Evolutionary conservation across 92 coral and sea anemone genomes (phyloP), one percentile per base, ranked within the genome.

Genomic region (Porites rus): DNA sequence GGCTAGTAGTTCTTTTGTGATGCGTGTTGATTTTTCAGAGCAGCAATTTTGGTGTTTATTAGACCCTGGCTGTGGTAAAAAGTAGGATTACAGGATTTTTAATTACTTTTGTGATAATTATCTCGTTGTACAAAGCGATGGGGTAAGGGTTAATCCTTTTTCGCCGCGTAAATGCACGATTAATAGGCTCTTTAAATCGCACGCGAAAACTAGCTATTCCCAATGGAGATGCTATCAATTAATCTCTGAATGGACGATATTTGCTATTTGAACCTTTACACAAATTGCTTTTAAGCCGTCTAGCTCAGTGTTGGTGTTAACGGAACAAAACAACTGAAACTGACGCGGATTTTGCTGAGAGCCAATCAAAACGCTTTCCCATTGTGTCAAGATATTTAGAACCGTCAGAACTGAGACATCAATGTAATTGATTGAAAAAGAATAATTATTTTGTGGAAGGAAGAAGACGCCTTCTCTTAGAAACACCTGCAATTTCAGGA

Each of bases 361-460:
- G 52, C 83, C 76, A 68, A 85, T 85, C 70, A 85, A 52, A 68
- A 51, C 10, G 9, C 13, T 20, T 22, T 24, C 38, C 62, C 67
- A 11, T 25, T 84, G 74, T 64, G 17, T 11, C 75, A 13, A 10
- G 22, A 54, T 59, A 66, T 51, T 69, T 84, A 51, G 88, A 50
- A 81, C 65, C 68, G 51, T 38, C 28, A 53, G 2, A 51, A 25
- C 66, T 20, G 43, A 59, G 18, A 10, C 65, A 50, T 50, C 16
- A 63, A 46, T 50, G 81, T 54, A 53, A 84, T 75, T 28, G 65
- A 53, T 84, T 76, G 80, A 8, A 9, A 63, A 74, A 84, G 81
- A 51, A 74, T 21, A 28, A 53, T 9, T 64, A 79, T 59, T 83
- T 83, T 61, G 87, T 62, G 87, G 53, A 80, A 50, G 53, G 67